Evolutionary conservation across 2,113 vertebrate genomes (phyloP), one percentile per base, ranked within the genome.

Genomic region (Mastomys coucha): DNA sequence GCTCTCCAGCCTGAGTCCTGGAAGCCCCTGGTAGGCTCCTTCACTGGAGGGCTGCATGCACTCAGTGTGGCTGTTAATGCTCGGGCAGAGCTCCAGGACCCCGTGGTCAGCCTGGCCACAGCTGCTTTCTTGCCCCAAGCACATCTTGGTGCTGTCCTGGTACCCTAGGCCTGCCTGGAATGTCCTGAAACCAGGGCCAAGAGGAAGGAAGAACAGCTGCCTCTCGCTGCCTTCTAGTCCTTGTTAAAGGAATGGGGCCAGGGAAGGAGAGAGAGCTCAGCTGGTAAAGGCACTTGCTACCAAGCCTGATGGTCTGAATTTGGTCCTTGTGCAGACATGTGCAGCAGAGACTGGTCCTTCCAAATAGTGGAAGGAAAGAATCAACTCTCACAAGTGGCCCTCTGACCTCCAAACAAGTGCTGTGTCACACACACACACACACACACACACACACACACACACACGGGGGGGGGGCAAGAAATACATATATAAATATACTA

Each of bases 111-210:
- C 87, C 72, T 69, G 95, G 95, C 82, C 67, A 45, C 0, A 75
- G 81, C 96, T 97, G 96, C 97, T 98, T 86, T 95, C 94, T 87
- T 97, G 95, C 72, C 90, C 95, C 90, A 76, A 93, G 94, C 51
- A 1, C 78, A 88, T 63, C 95, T 91, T n/a, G 17, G 91, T 96
- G 91, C 91, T 82, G 51, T 19, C 53, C 56, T 65, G 91, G 95
- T 94, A 51, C 77, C 90, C 31, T 65, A 95, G 78, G 76, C 95
- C 94, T 92, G 49, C 80, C 94, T 69, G 78, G 88, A 36, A 42
- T 20, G 39, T 42, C 16, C 22, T 22, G 20, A 76, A 33, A 70
- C 22, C 70, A 70, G 78, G 2, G 0, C 42, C 4, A 20, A 14
- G 42, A 12, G 33, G 56, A 1, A 49, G 39, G 22, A 10, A n/a